Evolutionary conservation across 2,797 vertebrate genomes (phyloP), one percentile per base, ranked within the genome.

Genomic region (Hippopotamyrus pictus): DNA sequence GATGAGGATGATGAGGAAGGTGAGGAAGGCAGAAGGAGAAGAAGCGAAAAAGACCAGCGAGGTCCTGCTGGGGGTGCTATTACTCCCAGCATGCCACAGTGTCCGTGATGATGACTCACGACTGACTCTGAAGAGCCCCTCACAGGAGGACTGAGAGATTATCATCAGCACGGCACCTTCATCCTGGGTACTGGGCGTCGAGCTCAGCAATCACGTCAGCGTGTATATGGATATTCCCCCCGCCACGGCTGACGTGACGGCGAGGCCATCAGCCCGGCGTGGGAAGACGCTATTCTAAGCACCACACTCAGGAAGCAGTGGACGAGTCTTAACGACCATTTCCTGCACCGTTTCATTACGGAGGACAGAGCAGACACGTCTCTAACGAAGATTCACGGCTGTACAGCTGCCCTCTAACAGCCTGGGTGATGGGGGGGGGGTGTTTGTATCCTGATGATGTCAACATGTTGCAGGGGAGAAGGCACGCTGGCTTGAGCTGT

Each of bases 21-120:
- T 48, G n/a, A 22, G 57, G 57, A 86, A 90, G 89, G 2, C 54
- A 90, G 89, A 88, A 48, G 51, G 88, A 92, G 92, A 48, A 88
- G 76, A 83, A 0, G 33, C 83, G 86, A 90, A 89, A 57, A 91
- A 90, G 93, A 12, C 62, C 1, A 11, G 11, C 11, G 11, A 69
- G 11, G 62, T 33, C 25, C 22, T 69, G 25, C 62, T 59, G 50
- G 22, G 79, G 25, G 41, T 6, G 9, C 53, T 54, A 57, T 25
- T 37, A 79, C 59, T 19, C 65, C 14, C 87, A 33, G 6, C 50
- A n/a, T 7, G 7, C 37, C 51, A 62, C 22, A 48, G 86, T 33
- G 41, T 65, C 69, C 65, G 33, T 57, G 89, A 51, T 25, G 50
- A 88, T 50, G 14, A 37, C 53, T 59, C 53, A 22, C 19, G 14